Base-by-base conservation (phyloP, 2,888 invertebrate species). In the Parnassius smintheus region DNA sequence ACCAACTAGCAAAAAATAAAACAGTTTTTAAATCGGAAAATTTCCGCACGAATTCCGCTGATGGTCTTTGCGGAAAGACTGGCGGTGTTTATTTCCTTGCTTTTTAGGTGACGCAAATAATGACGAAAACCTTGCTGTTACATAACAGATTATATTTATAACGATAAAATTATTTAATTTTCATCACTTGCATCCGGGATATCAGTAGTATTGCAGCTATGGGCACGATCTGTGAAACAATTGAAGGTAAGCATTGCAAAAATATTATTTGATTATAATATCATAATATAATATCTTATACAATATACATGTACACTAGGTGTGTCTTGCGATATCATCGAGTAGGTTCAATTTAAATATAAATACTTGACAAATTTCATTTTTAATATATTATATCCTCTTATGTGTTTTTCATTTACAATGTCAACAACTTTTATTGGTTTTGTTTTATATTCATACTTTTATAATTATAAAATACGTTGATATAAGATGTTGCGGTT, bases 81-180 rank as follows among this genome's bases (percentile, higher is more conserved):
- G 61, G 48, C 63, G 57, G 57, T 57, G 22, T 11, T 64, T 65
- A 63, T 65, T 81, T 86, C 85, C 85, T 75, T 67, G 42, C 63
- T 75, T 73, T 79, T 73, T 79, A 73, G 2, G 66, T 65, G 42
- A 11, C 54, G 73, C 4, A 35, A 35, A 35, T 35, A 35, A 35
- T 35, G 35, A 4, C 35, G 35, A 35, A 35, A 35, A 66, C 82
- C 84, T 82, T 82, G 62, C 9, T 67, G 67, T 62, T 68, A 68
- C 65, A 67, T 68, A 63, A 60, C 65, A 58, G 66, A 65, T 62
- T 70, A 86, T 88, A 88, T 89, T 88, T 89, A 90, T 63, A 81
- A 76, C 76, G 78, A 78, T 77, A 80, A 78, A 82, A 79, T 35
- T 35, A 82, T 83, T 81, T 83, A 73, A 67, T 68, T 69, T 69